Base-by-base conservation (phyloP, 2,797 vertebrate genomes). In the Sebastolobus alascanus region DNA sequence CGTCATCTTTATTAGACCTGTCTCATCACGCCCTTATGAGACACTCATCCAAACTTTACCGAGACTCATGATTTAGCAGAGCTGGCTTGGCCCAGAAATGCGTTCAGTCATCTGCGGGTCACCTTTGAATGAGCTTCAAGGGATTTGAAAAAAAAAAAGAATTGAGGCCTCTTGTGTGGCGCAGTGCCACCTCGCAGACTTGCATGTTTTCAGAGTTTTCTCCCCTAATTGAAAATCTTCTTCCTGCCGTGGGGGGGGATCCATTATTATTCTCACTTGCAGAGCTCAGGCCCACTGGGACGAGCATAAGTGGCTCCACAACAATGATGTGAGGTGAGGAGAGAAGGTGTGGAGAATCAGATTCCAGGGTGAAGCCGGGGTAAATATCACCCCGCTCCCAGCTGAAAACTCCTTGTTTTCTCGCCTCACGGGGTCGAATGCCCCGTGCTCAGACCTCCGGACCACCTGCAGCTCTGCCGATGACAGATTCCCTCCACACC, bases 11-110 rank as follows among this genome's bases (percentile, higher is more conserved):
- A 94, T 89, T 88, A 88, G 85, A 50, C 87, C 89, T 89, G 94
- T 93, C 94, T 93, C 92, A 94, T 94, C 93, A 90, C 83, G 84
- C 92, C 91, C 94, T 92, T 93, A 92, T 90, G 89, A 93, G 93
- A 94, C 94, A 80, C 93, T 92, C 93, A 91, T 93, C 93, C 92
- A 88, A 94, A 94, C 91, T 93, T 93, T 92, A 93, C 89, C 10
- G 85, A 90, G 87, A 90, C 82, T 89, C 77, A 27, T 94, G 93
- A 94, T 94, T 93, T 93, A 93, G 90, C 89, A 77, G 90, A 84
- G 79, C 70, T 38, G 52, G 73, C 83, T 85, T 80, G 85, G 88
- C 85, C 92, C 88, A 75, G 87, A 79, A 81, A 88, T 56, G 55
- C 61, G 18, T 88, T 89, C 87, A 89, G 80, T 87, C 85, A 88